These are phyloP conservation scores for Clitarchus hookeri DNA, from an alignment of 2,888 invertebrate species.

Conservation along the genomic window DNA sequence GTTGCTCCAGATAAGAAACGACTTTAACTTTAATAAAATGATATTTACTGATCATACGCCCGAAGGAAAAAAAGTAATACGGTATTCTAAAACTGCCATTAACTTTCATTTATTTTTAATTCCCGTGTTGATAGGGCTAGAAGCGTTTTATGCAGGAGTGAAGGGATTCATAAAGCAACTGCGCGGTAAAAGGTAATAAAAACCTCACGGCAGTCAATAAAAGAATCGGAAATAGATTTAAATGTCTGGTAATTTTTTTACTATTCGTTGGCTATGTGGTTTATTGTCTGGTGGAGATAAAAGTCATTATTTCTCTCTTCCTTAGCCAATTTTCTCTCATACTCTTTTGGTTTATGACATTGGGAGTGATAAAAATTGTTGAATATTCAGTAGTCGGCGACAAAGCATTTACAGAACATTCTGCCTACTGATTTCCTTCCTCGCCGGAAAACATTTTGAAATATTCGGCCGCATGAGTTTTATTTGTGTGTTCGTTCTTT, in stretches of 20 bases:
- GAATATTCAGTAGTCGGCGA: not conserved
- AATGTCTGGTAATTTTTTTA: not conserved
- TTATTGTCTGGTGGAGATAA: conserved; percentile 14
- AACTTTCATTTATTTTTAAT: too few relatives aligned
- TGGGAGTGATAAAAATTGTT: not conserved
- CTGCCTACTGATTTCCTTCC: not conserved
- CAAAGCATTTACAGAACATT: not conserved
- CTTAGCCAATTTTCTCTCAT: not conserved
- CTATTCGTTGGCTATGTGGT: not conserved
- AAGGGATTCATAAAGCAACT: not conserved
- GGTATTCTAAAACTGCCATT: too few relatives aligned
- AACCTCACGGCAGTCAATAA: not conserved
- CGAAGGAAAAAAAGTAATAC: too few relatives aligned
- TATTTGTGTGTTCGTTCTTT: too few relatives aligned
- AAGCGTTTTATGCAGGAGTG: not conserved
- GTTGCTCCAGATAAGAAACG: too few relatives aligned
- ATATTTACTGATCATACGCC: too few relatives aligned
- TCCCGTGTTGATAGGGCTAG: too few relatives aligned
- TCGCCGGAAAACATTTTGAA: too few relatives aligned
- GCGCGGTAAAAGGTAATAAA: not conserved
- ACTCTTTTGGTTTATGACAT: not conserved
- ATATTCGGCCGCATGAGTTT: too few relatives aligned
- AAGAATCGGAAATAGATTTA: conserved; percentile 14
- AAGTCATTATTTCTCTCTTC: not conserved
- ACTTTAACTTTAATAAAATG: too few relatives aligned